phyloP scores from a whole-genome alignment of 2,113 vertebrate species.

The Python bivittatus region DNA sequence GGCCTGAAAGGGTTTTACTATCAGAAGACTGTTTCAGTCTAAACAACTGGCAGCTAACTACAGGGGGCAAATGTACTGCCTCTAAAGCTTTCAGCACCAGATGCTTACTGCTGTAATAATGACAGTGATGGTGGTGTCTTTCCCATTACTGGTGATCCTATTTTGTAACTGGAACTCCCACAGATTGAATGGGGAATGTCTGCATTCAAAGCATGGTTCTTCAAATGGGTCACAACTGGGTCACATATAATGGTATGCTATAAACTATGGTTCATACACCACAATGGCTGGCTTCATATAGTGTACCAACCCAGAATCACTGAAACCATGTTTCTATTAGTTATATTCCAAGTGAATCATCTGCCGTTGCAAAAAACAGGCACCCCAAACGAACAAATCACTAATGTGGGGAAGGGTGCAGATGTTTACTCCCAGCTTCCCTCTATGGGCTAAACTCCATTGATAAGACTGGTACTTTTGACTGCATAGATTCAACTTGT shows the following conservation, averaged over 20 bases:
- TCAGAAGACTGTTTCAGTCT: neutral
- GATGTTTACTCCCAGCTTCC: neutral
- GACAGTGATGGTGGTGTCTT: neutral
- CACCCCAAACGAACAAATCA: neutral
- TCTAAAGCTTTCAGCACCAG: neutral
- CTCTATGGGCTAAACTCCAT: neutral
- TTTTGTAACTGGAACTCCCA: neutral
- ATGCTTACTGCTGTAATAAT: neutral
- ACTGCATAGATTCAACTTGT: neutral
- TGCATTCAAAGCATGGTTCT: neutral
- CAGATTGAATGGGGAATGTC: neutral
- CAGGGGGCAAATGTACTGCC: neutral
- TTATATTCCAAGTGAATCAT: neutral
- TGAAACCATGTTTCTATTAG: neutral
- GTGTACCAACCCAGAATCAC: neutral
- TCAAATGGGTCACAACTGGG: neutral
- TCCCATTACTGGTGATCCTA: neutral
- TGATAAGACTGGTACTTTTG: neutral
- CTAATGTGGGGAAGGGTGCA: neutral
- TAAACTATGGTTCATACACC: neutral
- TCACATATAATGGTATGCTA: neutral
- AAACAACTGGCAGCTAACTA: neutral
- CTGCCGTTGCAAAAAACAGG: neutral
- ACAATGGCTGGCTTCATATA: neutral
- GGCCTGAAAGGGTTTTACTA: neutral